Conservation (phyloP, 1,140 invertebrate species). For the Branchinecta lindahli region DNA sequence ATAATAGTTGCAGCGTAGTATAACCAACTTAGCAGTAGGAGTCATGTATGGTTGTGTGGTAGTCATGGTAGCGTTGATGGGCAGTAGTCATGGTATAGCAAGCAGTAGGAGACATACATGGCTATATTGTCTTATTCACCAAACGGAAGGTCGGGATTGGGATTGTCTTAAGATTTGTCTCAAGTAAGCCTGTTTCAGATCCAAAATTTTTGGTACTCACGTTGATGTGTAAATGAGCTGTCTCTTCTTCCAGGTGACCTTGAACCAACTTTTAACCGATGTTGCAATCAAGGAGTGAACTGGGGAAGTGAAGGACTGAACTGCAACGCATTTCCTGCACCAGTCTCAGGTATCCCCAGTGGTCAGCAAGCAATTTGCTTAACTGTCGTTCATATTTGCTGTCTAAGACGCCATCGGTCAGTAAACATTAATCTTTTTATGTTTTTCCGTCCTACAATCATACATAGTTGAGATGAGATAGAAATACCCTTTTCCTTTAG, state of each 20-base stretch:
- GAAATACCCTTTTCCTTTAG: not conserved
- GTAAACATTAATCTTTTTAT: slow-evolving; percentile 3
- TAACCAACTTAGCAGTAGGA: too few relatives aligned
- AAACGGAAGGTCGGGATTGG: too few relatives aligned
- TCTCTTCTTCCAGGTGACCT: slow-evolving; percentile 25
- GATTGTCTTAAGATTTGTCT: too few relatives aligned
- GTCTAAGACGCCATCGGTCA: slow-evolving; percentile 31
- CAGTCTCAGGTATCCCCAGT: slow-evolving; percentile 32
- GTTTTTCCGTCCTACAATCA: too few relatives aligned
- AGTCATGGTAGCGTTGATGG: too few relatives aligned
- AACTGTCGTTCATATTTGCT: slow-evolving; percentile 38
- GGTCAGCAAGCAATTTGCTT: slow-evolving; percentile 36
- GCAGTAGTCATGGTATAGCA: too few relatives aligned
- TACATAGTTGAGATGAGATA: not conserved
- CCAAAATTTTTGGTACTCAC: too few relatives aligned
- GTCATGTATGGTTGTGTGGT: too few relatives aligned
- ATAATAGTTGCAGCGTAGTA: too few relatives aligned
- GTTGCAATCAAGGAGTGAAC: slow-evolving; percentile 35
- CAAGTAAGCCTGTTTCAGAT: too few relatives aligned
- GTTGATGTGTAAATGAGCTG: not conserved
- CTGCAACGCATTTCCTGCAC: slow-evolving; percentile 34
- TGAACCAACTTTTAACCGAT: slow-evolving; percentile 35
- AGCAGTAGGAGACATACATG: too few relatives aligned
- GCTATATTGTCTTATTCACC: too few relatives aligned
- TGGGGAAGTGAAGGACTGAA: slow-evolving; percentile 35